These are phyloP conservation scores for Chironomus tepperi DNA, from an alignment of 1,140 invertebrate species.

Conservation along the genomic window DNA sequence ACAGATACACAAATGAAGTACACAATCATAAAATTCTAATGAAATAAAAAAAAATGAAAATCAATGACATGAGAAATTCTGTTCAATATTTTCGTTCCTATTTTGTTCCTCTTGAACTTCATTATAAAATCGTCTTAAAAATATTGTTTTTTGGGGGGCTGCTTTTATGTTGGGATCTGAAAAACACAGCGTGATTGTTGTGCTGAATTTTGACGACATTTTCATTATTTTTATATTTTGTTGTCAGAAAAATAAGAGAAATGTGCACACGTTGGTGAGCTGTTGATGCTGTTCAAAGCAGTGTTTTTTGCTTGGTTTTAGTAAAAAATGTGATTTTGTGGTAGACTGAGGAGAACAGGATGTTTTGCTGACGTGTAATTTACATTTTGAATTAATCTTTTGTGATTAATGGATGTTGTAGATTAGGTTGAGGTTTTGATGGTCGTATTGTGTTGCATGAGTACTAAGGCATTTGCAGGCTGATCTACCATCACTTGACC, in stretches of 20 bases:
- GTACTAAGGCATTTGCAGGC: too few relatives aligned
- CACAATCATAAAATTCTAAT: conserved; percentile 3
- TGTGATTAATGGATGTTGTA: too few relatives aligned
- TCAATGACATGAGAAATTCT: not conserved
- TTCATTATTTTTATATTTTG: not conserved
- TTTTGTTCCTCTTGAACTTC: not conserved
- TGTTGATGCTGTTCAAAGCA: not conserved
- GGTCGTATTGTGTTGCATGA: too few relatives aligned
- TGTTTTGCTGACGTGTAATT: not conserved
- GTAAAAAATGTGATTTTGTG: not conserved
- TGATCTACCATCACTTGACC: too few relatives aligned
- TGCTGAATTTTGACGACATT: not conserved
- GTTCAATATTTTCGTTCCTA: not conserved
- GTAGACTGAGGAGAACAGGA: not conserved
- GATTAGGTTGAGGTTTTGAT: too few relatives aligned
- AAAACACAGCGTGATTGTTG: not conserved
- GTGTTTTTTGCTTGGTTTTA: not conserved
- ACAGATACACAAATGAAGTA: not conserved
- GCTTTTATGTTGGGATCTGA: not conserved
- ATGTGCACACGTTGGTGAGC: too few relatives aligned
- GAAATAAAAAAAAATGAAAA: conserved; percentile 14
- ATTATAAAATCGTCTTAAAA: not conserved
- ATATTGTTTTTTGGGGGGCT: too few relatives aligned
- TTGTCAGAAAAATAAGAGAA: not conserved
- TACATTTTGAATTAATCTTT: not conserved